These are phyloP conservation scores for Drosophila mulleri DNA, from an alignment of 2,888 invertebrate species.

Conservation along the genomic window DNA sequence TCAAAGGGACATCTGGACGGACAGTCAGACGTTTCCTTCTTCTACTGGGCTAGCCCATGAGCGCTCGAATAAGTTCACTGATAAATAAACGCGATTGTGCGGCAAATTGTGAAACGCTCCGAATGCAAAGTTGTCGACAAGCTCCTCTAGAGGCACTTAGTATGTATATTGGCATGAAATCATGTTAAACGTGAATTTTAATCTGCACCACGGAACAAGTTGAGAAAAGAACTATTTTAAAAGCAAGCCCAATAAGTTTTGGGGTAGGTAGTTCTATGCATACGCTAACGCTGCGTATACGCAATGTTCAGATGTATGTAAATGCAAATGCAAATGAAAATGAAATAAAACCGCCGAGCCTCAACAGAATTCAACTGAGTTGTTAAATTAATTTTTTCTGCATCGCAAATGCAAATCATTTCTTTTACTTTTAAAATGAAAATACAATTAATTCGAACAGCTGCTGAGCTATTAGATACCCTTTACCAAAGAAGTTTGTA, in stretches of 20 bases:
- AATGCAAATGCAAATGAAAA: slow-evolving; percentile 1
- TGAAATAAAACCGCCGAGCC: slow-evolving; percentile 59
- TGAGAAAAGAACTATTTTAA: slow-evolving; percentile 51
- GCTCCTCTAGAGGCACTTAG: slow-evolving; percentile 49
- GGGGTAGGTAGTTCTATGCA: slow-evolving; percentile 4
- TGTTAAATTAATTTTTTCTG: slow-evolving; percentile 83
- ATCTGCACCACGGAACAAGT: slow-evolving; percentile 30
- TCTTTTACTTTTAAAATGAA: slow-evolving; percentile 54
- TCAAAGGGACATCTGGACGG: slow-evolving; percentile 47
- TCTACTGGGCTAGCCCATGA: slow-evolving; percentile 38
- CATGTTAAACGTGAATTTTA: slow-evolving; percentile 36
- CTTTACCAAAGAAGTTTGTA: neutral
- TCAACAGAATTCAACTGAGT: slow-evolving; percentile 82
- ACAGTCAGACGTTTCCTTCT: slow-evolving; percentile 55
- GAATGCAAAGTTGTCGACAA: slow-evolving; percentile 74
- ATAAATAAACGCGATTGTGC: slow-evolving; percentile 80
- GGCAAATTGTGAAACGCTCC: slow-evolving; percentile 78
- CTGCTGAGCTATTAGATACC: slow-evolving; percentile 33
- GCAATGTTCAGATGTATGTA: slow-evolving; percentile 35
- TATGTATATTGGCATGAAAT: slow-evolving; percentile 34
- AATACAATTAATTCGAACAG: slow-evolving; percentile 20
- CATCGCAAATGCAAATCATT: slow-evolving; percentile 72
- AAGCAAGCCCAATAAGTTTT: slow-evolving; percentile 16
- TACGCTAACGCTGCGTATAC: slow-evolving; percentile 62
- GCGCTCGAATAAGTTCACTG: slow-evolving; percentile 61